Conservation (phyloP, 2,888 invertebrate genomes). For the Harpalus rufipes region DNA sequence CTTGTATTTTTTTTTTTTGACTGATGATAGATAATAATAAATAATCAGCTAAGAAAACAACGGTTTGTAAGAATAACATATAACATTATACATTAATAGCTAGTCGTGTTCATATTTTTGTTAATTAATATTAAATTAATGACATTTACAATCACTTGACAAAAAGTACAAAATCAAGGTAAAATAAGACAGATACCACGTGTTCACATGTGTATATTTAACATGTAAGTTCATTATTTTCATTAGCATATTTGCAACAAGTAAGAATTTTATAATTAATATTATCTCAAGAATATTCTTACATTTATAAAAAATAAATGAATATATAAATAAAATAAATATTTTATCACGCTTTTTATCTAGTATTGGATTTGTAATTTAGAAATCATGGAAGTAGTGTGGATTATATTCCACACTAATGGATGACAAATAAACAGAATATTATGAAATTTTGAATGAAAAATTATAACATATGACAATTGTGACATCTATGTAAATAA, state of each 20-base stretch:
- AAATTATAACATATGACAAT: too few species aligned
- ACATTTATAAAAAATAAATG: background rate
- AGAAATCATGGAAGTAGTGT: too few species aligned
- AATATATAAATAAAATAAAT: background rate
- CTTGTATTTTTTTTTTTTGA: too few species aligned
- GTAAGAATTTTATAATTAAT: constrained; percentile 18
- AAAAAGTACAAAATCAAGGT: constrained; percentile 48
- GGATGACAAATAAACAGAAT: background rate
- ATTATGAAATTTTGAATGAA: too few species aligned
- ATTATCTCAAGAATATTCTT: background rate
- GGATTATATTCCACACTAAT: too few species aligned
- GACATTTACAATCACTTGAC: constrained; percentile 44
- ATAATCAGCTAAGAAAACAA: too few species aligned
- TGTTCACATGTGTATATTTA: constrained; percentile 26
- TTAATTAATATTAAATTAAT: constrained; percentile 16
- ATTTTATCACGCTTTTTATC: too few species aligned
- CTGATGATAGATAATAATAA: too few species aligned
- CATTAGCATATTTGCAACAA: constrained; percentile 19
- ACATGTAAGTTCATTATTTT: constrained; percentile 16
- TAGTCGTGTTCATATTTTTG: too few species aligned
- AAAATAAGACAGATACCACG: constrained; percentile 27
- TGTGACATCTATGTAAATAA: too few species aligned
- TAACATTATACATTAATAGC: background rate
- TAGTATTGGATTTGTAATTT: too few species aligned
- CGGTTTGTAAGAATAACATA: too few species aligned